Percentiles rank a stretch among this genome's conserved stretches.
Evolutionary conservation across 2,797 vertebrate genomes (phyloP).

Genomic region (Chloroceryle amazona): DNA sequence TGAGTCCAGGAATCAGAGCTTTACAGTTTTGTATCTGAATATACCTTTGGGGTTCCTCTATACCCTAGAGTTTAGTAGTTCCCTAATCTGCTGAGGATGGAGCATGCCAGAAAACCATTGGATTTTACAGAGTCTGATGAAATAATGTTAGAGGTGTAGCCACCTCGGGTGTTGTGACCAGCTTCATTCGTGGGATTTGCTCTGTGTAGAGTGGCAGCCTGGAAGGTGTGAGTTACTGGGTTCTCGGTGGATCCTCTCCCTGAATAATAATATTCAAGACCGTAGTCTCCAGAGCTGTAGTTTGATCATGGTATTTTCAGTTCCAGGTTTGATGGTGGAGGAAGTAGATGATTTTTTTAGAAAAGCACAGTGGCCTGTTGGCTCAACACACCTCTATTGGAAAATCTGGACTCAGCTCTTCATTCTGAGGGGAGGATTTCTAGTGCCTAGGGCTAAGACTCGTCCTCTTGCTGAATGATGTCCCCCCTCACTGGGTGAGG

Average conservation of each 20-base stretch:
- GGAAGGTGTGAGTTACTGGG: neutral
- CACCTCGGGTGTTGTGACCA: neutral
- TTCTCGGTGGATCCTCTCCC: neutral
- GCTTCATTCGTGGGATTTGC: neutral
- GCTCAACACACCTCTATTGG: neutral
- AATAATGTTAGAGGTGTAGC: neutral
- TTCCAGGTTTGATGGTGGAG: neutral
- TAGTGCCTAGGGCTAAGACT: neutral
- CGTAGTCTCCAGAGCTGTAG: neutral
- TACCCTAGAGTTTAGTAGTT: neutral
- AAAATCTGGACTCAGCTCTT: neutral
- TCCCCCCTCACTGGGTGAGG: rapidly evolving
- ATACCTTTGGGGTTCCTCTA: neutral
- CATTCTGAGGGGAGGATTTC: neutral
- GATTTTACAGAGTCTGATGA: neutral
- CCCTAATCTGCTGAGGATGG: neutral
- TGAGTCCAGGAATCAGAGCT: neutral
- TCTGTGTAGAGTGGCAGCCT: neutral
- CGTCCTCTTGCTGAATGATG: neutral
- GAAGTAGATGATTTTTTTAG: neutral
- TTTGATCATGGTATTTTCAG: neutral
- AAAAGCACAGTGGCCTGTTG: neutral
- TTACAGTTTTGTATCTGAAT: neutral
- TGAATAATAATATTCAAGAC: neutral
- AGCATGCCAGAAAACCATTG: neutral